Evolutionary conservation across 2,797 vertebrate genomes (phyloP).

Genomic region (Alca torda): DNA sequence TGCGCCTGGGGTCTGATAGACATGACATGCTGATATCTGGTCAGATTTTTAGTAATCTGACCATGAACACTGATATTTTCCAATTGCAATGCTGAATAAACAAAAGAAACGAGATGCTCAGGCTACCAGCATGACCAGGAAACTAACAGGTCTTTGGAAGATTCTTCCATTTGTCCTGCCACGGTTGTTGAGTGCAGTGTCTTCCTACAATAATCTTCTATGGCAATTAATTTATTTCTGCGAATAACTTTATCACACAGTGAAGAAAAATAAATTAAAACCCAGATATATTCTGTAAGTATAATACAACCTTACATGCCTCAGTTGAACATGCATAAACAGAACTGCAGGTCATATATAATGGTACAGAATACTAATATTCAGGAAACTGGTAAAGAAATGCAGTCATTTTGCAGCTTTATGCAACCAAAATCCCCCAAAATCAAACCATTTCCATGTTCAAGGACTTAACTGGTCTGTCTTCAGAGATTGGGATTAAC

Average conservation of each 20-base stretch:
- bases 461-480: neutral
- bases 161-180: neutral
- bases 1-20: neutral
- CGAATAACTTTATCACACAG: neutral
- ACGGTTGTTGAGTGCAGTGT: neutral
- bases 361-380: neutral
- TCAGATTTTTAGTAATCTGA: neutral
- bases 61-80: neutral
- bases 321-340: neutral
- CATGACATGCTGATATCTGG: neutral
- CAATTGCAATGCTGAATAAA: neutral
- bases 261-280: neutral
- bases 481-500: neutral
- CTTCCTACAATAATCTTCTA: neutral
- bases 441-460: neutral
- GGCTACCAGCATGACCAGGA: neutral
- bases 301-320: neutral
- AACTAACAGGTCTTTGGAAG: neutral
- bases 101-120: neutral
- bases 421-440: neutral
- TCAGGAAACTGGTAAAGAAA: neutral
- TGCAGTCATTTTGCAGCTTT: neutral
- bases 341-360: neutral
- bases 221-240: neutral
- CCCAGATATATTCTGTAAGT: neutral